A percentile compares a stretch with the other conserved stretches of the same genome.
Evolutionary conservation across 2,888 invertebrate genomes (phyloP).

Genomic region (Andrena bicolor): DNA sequence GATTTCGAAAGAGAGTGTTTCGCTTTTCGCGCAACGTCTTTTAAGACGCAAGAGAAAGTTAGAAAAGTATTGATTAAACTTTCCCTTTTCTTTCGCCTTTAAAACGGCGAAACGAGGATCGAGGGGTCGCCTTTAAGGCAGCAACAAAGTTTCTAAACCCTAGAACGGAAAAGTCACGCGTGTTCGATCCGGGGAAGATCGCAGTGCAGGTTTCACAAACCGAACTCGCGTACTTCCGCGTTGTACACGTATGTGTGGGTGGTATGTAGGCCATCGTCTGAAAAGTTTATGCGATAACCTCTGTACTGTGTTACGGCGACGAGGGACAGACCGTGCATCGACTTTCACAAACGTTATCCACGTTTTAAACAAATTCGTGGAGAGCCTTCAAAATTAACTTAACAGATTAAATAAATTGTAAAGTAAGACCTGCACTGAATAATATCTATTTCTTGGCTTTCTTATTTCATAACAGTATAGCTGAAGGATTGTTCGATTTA

Average conservation of each 20-base stretch:
- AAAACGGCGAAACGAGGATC: background rate
- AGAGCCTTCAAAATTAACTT: too few relatives aligned
- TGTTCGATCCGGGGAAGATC: slow-evolving; percentile 46
- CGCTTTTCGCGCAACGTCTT: too few relatives aligned
- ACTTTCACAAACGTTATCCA: slow-evolving; percentile 8
- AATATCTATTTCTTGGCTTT: background rate
- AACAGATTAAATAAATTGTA: too few relatives aligned
- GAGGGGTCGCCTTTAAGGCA: background rate
- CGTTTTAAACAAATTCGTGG: slow-evolving; percentile 14
- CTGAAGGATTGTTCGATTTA: background rate
- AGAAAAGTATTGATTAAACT: too few relatives aligned
- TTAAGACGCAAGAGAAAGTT: too few relatives aligned
- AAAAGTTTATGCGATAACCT: slow-evolving; percentile 75
- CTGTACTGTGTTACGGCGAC: slow-evolving; percentile 42
- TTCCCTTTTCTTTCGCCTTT: too few relatives aligned
- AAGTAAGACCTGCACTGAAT: too few relatives aligned
- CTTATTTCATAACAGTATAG: background rate
- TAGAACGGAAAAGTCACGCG: slow-evolving; percentile 55
- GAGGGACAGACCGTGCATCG: slow-evolving; percentile 10
- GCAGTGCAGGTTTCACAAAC: slow-evolving; percentile 40
- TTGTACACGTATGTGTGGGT: slow-evolving; percentile 43
- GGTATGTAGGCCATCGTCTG: slow-evolving; percentile 75
- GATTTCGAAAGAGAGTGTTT: too few relatives aligned
- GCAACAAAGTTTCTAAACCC: slow-evolving; percentile 18
- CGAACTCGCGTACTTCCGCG: slow-evolving; percentile 44